Percentiles rank a stretch among this genome's conserved stretches.
Evolutionary conservation across 2,113 vertebrate species (phyloP).

Genomic region (Erpornis zantholeuca): DNA sequence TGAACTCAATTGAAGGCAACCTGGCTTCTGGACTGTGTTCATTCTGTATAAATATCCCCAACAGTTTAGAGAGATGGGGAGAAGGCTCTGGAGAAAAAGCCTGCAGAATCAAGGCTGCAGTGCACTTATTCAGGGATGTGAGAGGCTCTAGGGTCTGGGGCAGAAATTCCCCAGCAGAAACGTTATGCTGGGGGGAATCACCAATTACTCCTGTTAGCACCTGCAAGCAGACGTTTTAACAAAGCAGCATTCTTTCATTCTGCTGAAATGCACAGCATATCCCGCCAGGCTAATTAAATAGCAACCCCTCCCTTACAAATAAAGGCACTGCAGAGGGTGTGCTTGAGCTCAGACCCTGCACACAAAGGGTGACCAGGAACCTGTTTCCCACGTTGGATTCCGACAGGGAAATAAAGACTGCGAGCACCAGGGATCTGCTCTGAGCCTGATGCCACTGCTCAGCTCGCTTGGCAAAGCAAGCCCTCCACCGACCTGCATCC

Average conservation of each 20-base stretch:
- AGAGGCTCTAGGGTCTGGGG: background rate
- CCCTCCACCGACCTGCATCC: background rate
- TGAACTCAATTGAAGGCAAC: background rate
- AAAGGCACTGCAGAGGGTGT: background rate
- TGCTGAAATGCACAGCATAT: background rate
- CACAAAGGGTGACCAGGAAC: background rate
- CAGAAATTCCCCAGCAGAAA: slow-evolving; percentile 21
- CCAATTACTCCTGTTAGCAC: slow-evolving; percentile 38
- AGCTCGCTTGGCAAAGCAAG: background rate
- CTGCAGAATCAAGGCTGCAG: background rate
- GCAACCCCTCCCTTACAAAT: background rate
- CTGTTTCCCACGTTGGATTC: background rate
- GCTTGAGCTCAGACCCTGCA: background rate
- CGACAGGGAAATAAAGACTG: background rate
- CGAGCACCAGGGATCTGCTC: background rate
- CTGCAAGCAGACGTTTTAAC: slow-evolving; percentile 19
- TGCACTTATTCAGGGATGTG: background rate
- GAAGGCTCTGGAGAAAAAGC: background rate
- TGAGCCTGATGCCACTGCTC: background rate
- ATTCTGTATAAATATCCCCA: background rate
- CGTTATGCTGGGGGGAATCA: background rate
- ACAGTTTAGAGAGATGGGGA: background rate
- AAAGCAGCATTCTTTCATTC: slow-evolving; percentile 24
- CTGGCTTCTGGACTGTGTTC: background rate
- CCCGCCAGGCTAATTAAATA: background rate